A percentile compares a stretch with the other conserved stretches of the same genome.
Conservation (phyloP, 23 tunicate species). For the Phallusia fumigata region DNA sequence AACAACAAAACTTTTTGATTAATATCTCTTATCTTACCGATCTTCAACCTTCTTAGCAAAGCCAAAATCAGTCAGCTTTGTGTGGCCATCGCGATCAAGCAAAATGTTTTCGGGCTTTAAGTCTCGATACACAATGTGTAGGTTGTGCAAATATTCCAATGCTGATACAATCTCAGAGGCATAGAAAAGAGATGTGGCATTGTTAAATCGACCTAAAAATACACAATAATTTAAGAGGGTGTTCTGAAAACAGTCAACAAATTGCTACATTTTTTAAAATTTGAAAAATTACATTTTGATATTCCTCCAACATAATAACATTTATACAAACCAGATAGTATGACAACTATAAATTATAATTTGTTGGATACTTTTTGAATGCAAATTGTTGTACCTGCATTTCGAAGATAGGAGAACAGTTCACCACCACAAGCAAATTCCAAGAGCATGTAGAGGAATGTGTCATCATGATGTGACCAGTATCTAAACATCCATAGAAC, state of each 20-base stretch:
- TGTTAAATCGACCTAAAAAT: conserved; percentile 61
- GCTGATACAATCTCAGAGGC: conserved; percentile 75
- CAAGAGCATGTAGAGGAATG: conserved; percentile 57
- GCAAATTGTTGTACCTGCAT: conserved; percentile 30
- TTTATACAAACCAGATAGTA: too few relatives aligned
- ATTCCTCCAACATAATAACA: too few relatives aligned
- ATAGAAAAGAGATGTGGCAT: conserved; percentile 48
- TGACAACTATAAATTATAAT: too few relatives aligned
- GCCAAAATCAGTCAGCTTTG: conserved; percentile 76
- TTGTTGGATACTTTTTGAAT: too few relatives aligned
- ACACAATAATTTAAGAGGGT: background rate
- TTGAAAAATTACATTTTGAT: too few relatives aligned
- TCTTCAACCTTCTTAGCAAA: conserved; percentile 68
- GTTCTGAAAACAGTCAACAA: too few relatives aligned
- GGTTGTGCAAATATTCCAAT: conserved; percentile 46
- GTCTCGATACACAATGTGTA: conserved; percentile 71
- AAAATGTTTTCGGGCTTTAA: conserved; percentile 71
- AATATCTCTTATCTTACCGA: conserved; percentile 22
- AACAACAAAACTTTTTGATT: background rate
- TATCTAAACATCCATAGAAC: conserved; percentile 23
- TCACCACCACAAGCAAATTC: conserved; percentile 77
- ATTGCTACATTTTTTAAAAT: too few relatives aligned
- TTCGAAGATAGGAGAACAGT: conserved; percentile 59
- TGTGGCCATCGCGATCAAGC: conserved; percentile 76
- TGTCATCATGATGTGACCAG: conserved; percentile 62